Evolutionary conservation across 2,113 vertebrate species (phyloP).

Genomic region (Centropristis striata): DNA sequence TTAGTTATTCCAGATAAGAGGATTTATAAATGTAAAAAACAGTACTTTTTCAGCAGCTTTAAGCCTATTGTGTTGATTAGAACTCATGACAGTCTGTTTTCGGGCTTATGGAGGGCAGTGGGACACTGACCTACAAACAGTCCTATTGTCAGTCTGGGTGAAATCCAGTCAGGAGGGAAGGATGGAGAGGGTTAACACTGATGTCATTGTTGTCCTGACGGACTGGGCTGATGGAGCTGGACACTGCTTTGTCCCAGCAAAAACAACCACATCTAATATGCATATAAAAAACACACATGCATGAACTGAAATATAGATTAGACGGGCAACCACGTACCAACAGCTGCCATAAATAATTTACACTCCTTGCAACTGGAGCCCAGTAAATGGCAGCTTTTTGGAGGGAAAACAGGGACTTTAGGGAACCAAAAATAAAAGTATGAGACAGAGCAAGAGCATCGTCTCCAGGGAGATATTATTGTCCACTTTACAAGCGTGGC

Average conservation of each 20-base stretch:
- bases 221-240: constrained; percentile 56
- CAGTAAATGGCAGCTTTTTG: constrained; percentile 41
- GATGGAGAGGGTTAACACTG: constrained; percentile 69
- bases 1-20: constrained; percentile 15
- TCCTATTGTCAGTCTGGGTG: constrained; percentile 53
- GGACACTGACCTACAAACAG: constrained; percentile 71
- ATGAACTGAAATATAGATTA: constrained; percentile 20
- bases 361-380: constrained; percentile 36
- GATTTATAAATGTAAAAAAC: constrained; percentile 41
- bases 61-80: constrained; percentile 44
- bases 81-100: constrained; percentile 42
- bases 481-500: constrained; percentile 4
- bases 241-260: constrained; percentile 56
- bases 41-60: constrained; percentile 25
- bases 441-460: constrained; percentile 13
- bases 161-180: constrained; percentile 23
- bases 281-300: constrained; percentile 17
- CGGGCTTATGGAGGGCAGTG: constrained; percentile 61
- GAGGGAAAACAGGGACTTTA: neutral
- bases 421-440: constrained; percentile 42
- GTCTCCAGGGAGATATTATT: neutral
- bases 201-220: constrained; percentile 61
- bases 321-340: constrained; percentile 35
- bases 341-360: constrained; percentile 61
- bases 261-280: constrained; percentile 25